These are phyloP conservation scores for Campylomormyrus tamandua DNA, from an alignment of 2,113 vertebrate species.

Conservation along the genomic window DNA sequence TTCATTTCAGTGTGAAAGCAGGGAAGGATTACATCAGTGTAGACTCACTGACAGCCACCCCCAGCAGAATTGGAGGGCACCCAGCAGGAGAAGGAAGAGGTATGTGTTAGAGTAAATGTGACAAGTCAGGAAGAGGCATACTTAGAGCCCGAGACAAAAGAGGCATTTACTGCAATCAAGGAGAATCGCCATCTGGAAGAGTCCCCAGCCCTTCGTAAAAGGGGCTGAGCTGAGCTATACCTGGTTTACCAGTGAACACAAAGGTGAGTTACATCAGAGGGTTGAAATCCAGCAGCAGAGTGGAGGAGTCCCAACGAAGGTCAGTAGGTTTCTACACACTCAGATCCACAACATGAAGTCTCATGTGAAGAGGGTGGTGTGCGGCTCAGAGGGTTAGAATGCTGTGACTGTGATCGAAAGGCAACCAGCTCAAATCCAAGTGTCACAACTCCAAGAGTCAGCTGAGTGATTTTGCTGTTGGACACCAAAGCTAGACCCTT, in stretches of 20 bases:
- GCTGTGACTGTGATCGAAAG: not conserved
- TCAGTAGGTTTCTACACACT: not conserved
- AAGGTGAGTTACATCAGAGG: not conserved
- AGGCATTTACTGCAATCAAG: not conserved
- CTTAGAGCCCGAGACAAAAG: not conserved
- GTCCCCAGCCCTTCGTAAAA: not conserved
- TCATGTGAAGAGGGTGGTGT: not conserved
- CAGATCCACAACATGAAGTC: not conserved
- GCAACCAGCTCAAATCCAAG: not conserved
- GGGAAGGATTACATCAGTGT: not conserved
- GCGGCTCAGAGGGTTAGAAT: not conserved
- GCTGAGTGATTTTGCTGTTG: not conserved
- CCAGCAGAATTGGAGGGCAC: not conserved
- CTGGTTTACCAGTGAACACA: not conserved
- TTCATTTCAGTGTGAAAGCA: not conserved
- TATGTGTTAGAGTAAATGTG: not conserved
- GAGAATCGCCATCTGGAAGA: not conserved
- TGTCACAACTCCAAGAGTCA: not conserved
- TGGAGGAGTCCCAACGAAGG: not conserved
- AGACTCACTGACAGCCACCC: not conserved
- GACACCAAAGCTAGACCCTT: not conserved
- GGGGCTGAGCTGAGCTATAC: not conserved
- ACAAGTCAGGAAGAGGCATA: not conserved
- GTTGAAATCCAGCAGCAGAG: not conserved
- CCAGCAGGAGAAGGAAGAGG: too few species aligned